phyloP scores from a whole-genome alignment of 2,888 invertebrate genomes.

The Chrysotoxum bicinctum region DNA sequence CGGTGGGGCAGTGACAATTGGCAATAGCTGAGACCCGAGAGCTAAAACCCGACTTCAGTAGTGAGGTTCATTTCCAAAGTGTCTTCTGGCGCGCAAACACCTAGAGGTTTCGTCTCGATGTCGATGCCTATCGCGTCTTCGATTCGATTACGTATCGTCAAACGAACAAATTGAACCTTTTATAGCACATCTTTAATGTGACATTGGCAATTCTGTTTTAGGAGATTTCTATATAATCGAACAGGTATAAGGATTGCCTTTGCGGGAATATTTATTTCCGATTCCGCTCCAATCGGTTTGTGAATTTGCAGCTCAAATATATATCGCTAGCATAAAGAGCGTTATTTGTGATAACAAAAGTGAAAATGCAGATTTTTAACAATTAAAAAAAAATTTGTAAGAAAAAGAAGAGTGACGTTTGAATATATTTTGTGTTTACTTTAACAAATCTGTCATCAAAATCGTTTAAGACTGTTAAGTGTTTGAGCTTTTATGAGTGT shows the following conservation, averaged over 20 bases:
- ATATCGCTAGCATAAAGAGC: background rate
- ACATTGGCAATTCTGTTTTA: background rate
- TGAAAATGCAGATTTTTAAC: background rate
- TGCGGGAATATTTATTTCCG: background rate
- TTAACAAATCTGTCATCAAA: background rate
- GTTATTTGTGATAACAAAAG: background rate
- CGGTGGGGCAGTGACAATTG: constrained; percentile 25
- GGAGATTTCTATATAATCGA: background rate
- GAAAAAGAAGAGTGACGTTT: background rate
- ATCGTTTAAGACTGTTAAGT: background rate
- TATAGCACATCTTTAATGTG: background rate
- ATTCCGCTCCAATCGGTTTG: background rate
- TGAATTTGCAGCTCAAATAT: background rate
- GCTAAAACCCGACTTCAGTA: background rate
- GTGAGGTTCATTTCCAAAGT: constrained; percentile 60
- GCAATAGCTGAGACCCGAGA: constrained; percentile 21
- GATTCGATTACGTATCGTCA: constrained; percentile 38
- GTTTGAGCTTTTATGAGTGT: too few relatives aligned
- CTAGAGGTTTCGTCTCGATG: constrained; percentile 26
- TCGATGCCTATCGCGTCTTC: constrained; percentile 31
- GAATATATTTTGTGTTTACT: background rate
- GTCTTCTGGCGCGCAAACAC: constrained; percentile 61
- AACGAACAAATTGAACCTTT: constrained; percentile 32
- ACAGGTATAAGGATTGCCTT: constrained; percentile 6
- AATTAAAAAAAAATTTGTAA: background rate